Evolutionary conservation across 2,888 invertebrate species (phyloP).

Genomic region (Drosophila merina): DNA sequence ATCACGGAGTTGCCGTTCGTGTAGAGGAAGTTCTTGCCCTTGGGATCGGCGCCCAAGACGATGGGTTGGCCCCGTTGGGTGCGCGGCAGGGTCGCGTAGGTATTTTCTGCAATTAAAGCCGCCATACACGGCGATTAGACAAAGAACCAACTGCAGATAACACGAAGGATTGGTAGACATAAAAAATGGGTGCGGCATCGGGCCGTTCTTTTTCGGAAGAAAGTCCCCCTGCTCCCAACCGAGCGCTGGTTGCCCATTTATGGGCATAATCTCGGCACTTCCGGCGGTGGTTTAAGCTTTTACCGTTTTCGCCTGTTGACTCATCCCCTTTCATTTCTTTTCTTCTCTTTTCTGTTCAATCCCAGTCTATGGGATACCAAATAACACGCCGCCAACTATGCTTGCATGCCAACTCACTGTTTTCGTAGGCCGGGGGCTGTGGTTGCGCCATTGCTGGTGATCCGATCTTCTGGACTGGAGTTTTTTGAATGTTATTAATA

Average conservation of each 20-base stretch:
- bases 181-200: slow-evolving; percentile 62
- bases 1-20: slow-evolving; percentile 99
- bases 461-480: slow-evolving; percentile 28
- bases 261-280: slow-evolving; percentile 68
- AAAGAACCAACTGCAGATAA: slow-evolving; percentile 27
- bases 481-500: slow-evolving; percentile 14
- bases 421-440: slow-evolving; percentile 80
- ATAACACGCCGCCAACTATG: slow-evolving; percentile 8
- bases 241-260: slow-evolving; percentile 62
- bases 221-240: slow-evolving; percentile 23
- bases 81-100: slow-evolving; percentile 96
- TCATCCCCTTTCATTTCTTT: slow-evolving; percentile 44
- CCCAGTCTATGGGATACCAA: not conserved
- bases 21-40: slow-evolving; percentile 98
- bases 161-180: slow-evolving; percentile 2
- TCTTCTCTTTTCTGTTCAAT: slow-evolving; percentile 31
- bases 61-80: slow-evolving; percentile 97
- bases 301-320: slow-evolving; percentile 68
- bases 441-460: slow-evolving; percentile 77
- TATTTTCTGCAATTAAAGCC: slow-evolving; percentile 87
- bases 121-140: slow-evolving; percentile 16
- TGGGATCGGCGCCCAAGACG: slow-evolving; percentile 97
- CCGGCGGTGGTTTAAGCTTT: slow-evolving; percentile 65
- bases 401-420: slow-evolving; percentile 72
- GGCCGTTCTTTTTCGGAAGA: slow-evolving; percentile 1